A percentile compares a stretch with the other conserved stretches of the same genome.
Conservation (phyloP, 2,888 invertebrate species). For the Parnassius orleans region DNA sequence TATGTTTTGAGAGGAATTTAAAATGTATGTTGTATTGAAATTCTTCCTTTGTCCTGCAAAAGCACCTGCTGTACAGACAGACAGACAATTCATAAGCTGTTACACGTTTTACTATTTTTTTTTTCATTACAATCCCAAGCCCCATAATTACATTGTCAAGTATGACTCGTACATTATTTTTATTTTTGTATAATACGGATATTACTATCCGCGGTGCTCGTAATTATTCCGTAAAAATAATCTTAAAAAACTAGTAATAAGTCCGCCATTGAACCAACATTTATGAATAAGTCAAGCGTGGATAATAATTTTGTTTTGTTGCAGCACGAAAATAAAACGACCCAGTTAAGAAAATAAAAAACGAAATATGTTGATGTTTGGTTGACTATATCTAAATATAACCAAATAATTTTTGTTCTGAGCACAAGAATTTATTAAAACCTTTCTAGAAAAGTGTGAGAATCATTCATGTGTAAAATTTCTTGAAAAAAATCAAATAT, state of each 20-base stretch:
- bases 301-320: conserved; percentile 10
- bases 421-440: no score
- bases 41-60: conserved; percentile 14
- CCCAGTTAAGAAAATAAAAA: no score
- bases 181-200: not conserved
- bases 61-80: conserved; percentile 17
- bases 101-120: conserved; percentile 12
- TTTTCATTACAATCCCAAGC: conserved; percentile 1
- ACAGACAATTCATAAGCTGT: conserved; percentile 1
- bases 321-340: conserved; percentile 1
- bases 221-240: conserved; percentile 15
- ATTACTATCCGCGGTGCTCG: conserved; percentile 15
- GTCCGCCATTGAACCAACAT: conserved; percentile 11
- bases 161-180: not conserved
- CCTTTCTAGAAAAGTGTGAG: no score
- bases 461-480: no score
- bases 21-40: conserved; percentile 42
- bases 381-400: no score
- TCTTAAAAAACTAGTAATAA: conserved; percentile 15
- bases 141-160: conserved; percentile 16
- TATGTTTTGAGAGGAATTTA: conserved; percentile 61
- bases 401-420: no score
- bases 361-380: no score
- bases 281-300: conserved; percentile 23
- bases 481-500: no score